phyloP scores from a whole-genome alignment of 1,140 invertebrate species.

The Arion vulgaris region DNA sequence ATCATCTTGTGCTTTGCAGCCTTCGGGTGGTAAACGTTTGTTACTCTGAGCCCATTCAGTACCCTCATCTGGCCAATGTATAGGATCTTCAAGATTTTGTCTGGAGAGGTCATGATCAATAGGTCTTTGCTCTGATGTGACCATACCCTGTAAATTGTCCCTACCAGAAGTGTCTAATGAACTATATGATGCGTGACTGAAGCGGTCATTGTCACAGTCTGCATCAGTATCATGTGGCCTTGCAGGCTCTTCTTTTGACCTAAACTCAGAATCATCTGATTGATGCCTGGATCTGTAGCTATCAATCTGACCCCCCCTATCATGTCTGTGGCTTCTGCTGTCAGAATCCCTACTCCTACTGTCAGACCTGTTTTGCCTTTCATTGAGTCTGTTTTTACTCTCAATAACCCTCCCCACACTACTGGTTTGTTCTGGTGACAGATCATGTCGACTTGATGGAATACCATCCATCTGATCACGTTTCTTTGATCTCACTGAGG shows the following conservation, averaged over 20 bases:
- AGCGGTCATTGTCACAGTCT: constrained; percentile 31
- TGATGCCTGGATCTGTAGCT: not conserved
- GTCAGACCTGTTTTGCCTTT: constrained; percentile 6
- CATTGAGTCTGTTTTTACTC: not conserved
- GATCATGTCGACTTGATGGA: not conserved
- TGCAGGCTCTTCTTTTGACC: not conserved
- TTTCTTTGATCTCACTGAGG: not conserved
- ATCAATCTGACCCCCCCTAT: not conserved
- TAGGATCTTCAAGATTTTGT: not conserved
- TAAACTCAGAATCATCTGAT: not conserved
- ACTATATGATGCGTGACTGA: constrained; percentile 29
- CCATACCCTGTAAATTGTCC: not conserved
- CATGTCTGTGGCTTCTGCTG: not conserved
- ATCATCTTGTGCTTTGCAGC: constrained; percentile 22
- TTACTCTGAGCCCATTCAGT: constrained; percentile 8
- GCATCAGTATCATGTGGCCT: constrained; percentile 1
- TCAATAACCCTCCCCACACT: not conserved
- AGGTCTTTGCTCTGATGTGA: not conserved
- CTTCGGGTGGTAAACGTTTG: constrained; percentile 20
- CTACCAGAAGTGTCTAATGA: constrained; percentile 8
- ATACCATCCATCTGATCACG: constrained; percentile 28
- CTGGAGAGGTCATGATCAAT: not conserved
- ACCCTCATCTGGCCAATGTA: constrained; percentile 27
- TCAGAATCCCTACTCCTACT: constrained; percentile 5
- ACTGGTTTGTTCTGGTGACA: not conserved